Percentiles rank a stretch among this genome's conserved stretches.
These are phyloP conservation scores for Drosophila insularis DNA, from an alignment of 1,140 invertebrate species.

Conservation along the genomic window DNA sequence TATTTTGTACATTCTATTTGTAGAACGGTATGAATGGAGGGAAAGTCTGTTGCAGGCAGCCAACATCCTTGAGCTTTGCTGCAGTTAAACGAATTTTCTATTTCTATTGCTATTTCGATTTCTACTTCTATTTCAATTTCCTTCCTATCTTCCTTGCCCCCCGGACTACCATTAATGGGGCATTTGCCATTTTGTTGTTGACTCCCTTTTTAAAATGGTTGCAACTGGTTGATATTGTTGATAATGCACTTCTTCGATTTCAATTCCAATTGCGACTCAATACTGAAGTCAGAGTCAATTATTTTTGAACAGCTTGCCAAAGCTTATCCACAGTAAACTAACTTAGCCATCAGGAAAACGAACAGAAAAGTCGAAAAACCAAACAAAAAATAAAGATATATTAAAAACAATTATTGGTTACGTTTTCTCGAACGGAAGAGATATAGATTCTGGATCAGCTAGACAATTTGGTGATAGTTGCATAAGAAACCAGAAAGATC, in stretches of 20 bases:
- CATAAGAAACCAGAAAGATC: too few relatives aligned
- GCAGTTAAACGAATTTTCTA: constrained; percentile 8
- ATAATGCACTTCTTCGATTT: neutral
- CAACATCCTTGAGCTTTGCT: constrained; percentile 6
- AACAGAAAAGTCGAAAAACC: too few relatives aligned
- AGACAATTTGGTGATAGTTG: too few relatives aligned
- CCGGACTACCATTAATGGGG: neutral
- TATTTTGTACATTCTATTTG: constrained; percentile 17
- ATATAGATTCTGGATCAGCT: too few relatives aligned
- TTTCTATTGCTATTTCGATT: constrained; percentile 11
- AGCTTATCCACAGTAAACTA: neutral
- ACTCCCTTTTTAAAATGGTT: neutral
- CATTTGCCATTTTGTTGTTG: neutral
- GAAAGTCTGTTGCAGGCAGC: neutral
- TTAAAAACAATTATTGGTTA: too few relatives aligned
- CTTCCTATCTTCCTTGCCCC: neutral
- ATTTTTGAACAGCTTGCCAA: neutral
- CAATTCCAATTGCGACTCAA: neutral
- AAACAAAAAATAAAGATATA: too few relatives aligned
- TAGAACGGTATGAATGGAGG: neutral
- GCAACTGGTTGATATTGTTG: constrained; percentile 8
- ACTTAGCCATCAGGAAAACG: neutral
- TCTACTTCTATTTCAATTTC: neutral
- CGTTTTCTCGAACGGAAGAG: too few relatives aligned
- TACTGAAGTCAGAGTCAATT: neutral